phyloP scores from a whole-genome alignment of 2,888 invertebrate species.

The Dicranocentrus wangi region DNA sequence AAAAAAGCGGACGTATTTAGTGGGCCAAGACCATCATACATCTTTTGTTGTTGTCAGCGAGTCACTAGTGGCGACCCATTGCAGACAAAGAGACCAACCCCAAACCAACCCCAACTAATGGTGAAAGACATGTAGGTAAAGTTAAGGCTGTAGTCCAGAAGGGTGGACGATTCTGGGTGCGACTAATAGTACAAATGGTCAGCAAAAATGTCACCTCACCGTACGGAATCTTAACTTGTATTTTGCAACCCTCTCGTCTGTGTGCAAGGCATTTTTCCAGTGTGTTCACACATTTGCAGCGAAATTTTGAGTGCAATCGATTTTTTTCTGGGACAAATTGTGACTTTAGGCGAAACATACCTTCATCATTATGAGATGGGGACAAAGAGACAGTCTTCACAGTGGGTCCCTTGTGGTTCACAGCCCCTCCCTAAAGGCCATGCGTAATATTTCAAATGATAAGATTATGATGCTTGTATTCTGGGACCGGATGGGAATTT shows the following conservation, averaged over 20 bases:
- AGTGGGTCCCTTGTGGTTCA: slow-evolving; percentile 12
- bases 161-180: too few species aligned
- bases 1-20: too few species aligned
- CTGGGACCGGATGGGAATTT: too few species aligned
- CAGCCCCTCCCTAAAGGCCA: slow-evolving; percentile 22
- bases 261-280: slow-evolving; percentile 10
- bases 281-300: background rate
- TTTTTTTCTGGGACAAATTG: slow-evolving; percentile 15
- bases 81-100: too few species aligned
- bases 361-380: slow-evolving; percentile 12
- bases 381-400: slow-evolving; percentile 5
- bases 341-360: background rate
- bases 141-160: too few species aligned
- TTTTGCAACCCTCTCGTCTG: background rate
- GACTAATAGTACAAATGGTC: background rate
- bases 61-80: too few species aligned
- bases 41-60: too few species aligned
- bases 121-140: too few species aligned
- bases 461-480: slow-evolving; percentile 18
- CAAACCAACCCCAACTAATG: too few species aligned
- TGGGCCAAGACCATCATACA: too few species aligned
- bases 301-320: background rate
- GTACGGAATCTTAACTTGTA: background rate
- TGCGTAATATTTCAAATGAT: background rate
- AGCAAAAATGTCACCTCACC: background rate